Evolutionary conservation across 2,797 vertebrate species (phyloP).

Genomic region (Apogon talboti): DNA sequence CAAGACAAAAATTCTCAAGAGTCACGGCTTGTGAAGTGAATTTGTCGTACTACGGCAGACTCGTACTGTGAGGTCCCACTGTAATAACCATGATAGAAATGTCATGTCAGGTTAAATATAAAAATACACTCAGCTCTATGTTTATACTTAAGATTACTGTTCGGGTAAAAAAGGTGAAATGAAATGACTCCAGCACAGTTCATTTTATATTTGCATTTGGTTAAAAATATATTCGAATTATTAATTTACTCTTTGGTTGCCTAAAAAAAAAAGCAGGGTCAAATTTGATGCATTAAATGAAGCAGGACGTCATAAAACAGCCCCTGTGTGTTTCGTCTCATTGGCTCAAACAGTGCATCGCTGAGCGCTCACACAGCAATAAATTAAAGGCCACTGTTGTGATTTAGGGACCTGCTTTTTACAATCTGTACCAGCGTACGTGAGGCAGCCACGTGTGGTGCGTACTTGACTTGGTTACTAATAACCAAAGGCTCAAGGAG

Average conservation of each 20-base stretch:
- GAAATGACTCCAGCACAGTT: constrained; percentile 4
- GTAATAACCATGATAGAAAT: too few species aligned
- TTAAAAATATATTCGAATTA: constrained; percentile 26
- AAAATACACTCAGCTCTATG: constrained; percentile 3
- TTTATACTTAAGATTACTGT: neutral
- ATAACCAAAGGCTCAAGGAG: constrained; percentile 43
- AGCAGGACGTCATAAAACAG: constrained; percentile 32
- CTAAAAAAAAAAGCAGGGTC: constrained; percentile 13
- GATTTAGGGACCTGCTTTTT: constrained; percentile 54
- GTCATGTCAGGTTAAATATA: neutral
- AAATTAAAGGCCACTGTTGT: constrained; percentile 70
- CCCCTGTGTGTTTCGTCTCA: constrained; percentile 48
- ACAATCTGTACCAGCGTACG: constrained; percentile 40
- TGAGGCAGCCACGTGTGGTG: constrained; percentile 24
- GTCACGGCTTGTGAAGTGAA: too few species aligned
- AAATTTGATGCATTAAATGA: constrained; percentile 41
- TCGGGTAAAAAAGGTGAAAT: neutral
- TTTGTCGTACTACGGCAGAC: too few species aligned
- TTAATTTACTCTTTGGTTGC: constrained; percentile 44
- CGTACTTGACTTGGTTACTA: constrained; percentile 55
- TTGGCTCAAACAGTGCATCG: constrained; percentile 59
- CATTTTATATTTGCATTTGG: constrained; percentile 26
- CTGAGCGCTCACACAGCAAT: constrained; percentile 70
- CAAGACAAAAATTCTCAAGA: too few species aligned
- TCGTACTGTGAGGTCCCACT: too few species aligned